These are phyloP conservation scores for Cichlasoma orientale DNA, from an alignment of 2,797 vertebrate species.

Conservation along the genomic window DNA sequence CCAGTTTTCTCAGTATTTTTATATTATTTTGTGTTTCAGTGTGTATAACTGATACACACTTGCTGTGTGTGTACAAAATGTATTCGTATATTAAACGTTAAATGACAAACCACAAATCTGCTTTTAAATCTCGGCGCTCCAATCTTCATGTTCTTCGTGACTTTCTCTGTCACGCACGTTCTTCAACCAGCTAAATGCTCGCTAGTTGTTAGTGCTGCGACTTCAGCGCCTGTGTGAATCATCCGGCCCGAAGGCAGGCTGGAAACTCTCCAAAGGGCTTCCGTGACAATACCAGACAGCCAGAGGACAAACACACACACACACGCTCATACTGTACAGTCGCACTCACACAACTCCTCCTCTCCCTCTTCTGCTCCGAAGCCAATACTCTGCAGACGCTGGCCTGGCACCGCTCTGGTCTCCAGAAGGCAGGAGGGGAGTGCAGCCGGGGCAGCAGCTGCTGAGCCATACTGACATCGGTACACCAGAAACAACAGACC, in stretches of 20 bases:
- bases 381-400: conserved; percentile 12
- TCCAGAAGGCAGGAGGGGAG: conserved; percentile 8
- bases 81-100: neutral
- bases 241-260: conserved; percentile 21
- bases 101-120: fast-evolving
- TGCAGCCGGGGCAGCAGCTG: conserved; percentile 23
- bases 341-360: neutral
- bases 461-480: conserved; percentile 13
- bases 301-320: conserved; percentile 11
- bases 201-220: neutral
- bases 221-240: conserved; percentile 32
- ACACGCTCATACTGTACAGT: neutral
- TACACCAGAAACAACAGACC: conserved; percentile 33
- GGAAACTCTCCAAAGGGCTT: conserved; percentile 37
- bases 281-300: conserved; percentile 50
- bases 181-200: neutral
- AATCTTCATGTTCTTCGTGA: neutral
- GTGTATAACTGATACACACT: neutral
- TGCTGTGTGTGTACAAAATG: neutral
- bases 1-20: too few relatives aligned
- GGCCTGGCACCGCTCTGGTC: neutral
- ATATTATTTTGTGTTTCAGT: conserved; percentile 56
- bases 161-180: neutral
- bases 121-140: neutral
- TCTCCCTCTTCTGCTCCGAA: neutral